Evolutionary conservation across 2,888 invertebrate genomes (phyloP), one percentile per base, ranked within the genome.

Genomic region (Pediacus dermestoides): DNA sequence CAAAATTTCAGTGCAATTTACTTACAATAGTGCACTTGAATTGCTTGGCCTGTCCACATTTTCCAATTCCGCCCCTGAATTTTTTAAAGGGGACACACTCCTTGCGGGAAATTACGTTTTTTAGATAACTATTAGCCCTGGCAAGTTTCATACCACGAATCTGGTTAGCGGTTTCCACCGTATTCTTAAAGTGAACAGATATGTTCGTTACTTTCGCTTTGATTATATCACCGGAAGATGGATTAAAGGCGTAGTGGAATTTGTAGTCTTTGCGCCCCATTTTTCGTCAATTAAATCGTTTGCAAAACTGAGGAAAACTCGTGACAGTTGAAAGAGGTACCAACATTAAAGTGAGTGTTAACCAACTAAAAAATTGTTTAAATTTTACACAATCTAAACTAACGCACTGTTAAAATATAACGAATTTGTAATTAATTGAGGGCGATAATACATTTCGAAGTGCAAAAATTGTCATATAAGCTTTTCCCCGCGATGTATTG

Each of bases 121-220:
- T 86, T 53, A 88, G 67, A 64, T 78, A 88, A 23, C 77, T 74
- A 30, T 78, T 75, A 31, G 88, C 88, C 52, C 88, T 72, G 48
- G 81, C 74, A 42, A 88, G 68, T 30, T 83, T 75, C 87, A 88
- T 85, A 37, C 75, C 75, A 60, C 82, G 81, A 49, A 88, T 77
- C 16, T 83, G 83, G 58, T 80, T 77, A 40, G 87, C 87, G 8
- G 87, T 80, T 70, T 88, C 88, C 54, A 84, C 75, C 1, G 88
- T 87, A 70, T 88, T 88, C 77, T 88, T 87, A 66, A 87, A 88
- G 62, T 86, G 86, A 44, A 86, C 85, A 39, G 85, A 72, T 39
- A 87, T 73, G 62, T 85, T 85, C 1, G 84, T 82, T n/a, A 85
- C 85, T 53, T 81, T 76, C 22, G 87, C 84, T 71, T 84, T 86